Evolutionary conservation across 2,113 vertebrate genomes (phyloP), one percentile per base, ranked within the genome.

Genomic region (Hassar affinis): DNA sequence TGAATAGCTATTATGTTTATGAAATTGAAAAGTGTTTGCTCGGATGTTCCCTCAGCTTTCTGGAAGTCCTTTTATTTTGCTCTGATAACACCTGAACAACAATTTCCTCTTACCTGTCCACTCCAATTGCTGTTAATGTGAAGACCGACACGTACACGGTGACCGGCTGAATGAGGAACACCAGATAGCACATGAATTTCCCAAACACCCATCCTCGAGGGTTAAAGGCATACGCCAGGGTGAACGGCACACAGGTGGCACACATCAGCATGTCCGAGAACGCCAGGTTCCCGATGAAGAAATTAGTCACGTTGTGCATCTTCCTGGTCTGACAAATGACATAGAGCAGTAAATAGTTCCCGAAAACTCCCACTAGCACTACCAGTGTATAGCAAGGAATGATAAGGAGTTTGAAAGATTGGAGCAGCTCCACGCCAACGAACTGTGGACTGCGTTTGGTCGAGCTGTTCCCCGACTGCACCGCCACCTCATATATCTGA

Each of bases 211-310:
- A 97, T n/a, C 96, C 96, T 4, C 91, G 94, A 1, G 94, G 95
- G 90, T 95, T 96, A 90, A 97, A 95, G 59, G 96, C 96, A 0
- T 96, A 96, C 3, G 96, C 96, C 90, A 96, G 87, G 0, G 95
- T 96, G 89, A 97, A 97, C 69, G 95, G 96, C 56, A 96, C 94
- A 0, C 96, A 97, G 0, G 95, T 95, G 49, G 94, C 94, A 0
- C 96, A 97, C 95, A 96, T 97, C 86, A 97, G 92, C 96, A 96
- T 96, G 91, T 96, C 96, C 0, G 96, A 96, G 89, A 96, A 96
- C 15, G 96, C 96, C 91, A 97, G 88, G 91, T 96, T 97, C 11
- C 95, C 96, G 3, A 96, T 96, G 85, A 97, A 96, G 85, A 97
- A 96, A 92, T 97, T 97, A 91, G 95, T 97, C 88, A 96, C 94